A percentile compares a stretch with the other conserved stretches of the same genome.
phyloP scores from a whole-genome alignment of 2,113 vertebrate species.

The Haemorhous mexicanus region DNA sequence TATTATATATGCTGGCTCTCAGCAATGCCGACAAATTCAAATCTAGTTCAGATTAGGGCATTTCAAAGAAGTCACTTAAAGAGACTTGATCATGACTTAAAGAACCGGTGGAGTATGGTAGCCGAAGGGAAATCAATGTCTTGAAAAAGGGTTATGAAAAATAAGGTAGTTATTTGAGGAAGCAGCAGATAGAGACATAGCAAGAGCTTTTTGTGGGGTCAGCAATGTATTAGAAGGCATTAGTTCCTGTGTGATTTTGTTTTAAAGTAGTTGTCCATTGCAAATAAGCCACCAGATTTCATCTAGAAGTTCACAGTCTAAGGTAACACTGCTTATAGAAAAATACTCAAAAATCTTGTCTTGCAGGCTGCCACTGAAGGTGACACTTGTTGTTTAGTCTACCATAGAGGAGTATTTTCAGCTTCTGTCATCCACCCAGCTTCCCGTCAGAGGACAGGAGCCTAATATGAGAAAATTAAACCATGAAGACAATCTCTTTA shows the following conservation, averaged over 20 bases:
- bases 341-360: neutral
- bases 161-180: neutral
- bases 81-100: slow-evolving; percentile 2
- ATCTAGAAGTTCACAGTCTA: neutral
- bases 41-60: slow-evolving; percentile 26
- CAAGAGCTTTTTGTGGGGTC: neutral
- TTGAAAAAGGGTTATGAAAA: neutral
- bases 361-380: neutral
- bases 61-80: slow-evolving; percentile 45
- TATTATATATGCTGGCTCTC: neutral
- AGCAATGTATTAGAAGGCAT: neutral
- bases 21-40: slow-evolving; percentile 21
- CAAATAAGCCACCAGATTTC: neutral
- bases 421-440: slow-evolving; percentile 20
- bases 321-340: slow-evolving; percentile 1
- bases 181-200: neutral
- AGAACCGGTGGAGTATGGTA: neutral
- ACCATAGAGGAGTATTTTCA: neutral
- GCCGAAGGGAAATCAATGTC: slow-evolving; percentile 12
- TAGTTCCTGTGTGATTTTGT: neutral
- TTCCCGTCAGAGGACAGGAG: slow-evolving; percentile 16
- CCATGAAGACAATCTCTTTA: neutral
- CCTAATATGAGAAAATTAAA: slow-evolving; percentile 51
- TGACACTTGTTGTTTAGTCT: neutral
- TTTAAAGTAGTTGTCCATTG: neutral